These are phyloP conservation scores for Sminthurinus aureus DNA, from an alignment of 2,888 invertebrate species.

Conservation along the genomic window DNA sequence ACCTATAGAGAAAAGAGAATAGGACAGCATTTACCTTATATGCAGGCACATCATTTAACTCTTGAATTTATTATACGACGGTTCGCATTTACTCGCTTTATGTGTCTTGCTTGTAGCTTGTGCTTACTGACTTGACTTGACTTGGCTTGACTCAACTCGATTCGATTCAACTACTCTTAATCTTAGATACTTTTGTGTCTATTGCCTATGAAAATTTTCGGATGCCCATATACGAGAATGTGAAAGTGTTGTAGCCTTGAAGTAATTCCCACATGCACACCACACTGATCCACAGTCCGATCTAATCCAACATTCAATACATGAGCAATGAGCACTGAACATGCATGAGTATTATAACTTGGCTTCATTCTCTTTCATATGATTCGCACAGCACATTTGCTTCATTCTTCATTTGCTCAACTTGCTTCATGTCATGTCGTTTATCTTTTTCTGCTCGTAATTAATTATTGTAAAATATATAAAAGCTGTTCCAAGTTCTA, in stretches of 20 bases:
- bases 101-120: no score
- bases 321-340: no score
- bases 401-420: no score
- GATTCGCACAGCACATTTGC: no score
- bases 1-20: background rate
- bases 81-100: conserved; percentile 18
- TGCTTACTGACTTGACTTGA: conserved; percentile 5
- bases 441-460: no score
- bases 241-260: conserved; percentile 48
- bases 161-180: conserved; percentile 19
- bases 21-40: background rate
- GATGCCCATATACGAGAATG: conserved; percentile 33
- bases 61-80: conserved; percentile 22
- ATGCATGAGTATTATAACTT: no score
- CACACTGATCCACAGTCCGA: background rate
- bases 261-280: conserved; percentile 43
- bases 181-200: background rate
- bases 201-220: conserved; percentile 22
- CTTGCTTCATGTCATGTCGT: no score
- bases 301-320: background rate
- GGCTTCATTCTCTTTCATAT: background rate
- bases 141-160: background rate
- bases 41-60: conserved; percentile 3
- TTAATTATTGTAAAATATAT: no score
- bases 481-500: no score